A percentile compares a stretch with the other conserved stretches of the same genome.
Evolutionary conservation across 2,797 vertebrate genomes (phyloP).

Genomic region (Sebastes goodei): DNA sequence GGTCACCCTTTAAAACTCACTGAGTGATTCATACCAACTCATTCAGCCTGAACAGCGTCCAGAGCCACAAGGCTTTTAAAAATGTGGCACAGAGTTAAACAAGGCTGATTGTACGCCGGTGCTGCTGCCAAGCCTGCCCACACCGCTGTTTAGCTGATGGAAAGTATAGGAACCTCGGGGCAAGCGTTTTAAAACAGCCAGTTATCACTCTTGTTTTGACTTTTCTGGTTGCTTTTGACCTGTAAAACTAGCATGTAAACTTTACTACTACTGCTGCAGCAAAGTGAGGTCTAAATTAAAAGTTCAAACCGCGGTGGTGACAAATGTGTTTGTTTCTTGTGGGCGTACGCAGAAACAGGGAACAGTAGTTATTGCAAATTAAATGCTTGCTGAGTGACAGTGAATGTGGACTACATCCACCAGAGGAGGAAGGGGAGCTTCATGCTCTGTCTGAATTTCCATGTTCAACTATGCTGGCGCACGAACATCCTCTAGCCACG

Average conservation of each 20-base stretch:
- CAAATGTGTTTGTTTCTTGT: background rate
- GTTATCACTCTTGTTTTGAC: constrained; percentile 34
- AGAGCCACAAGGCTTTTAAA: constrained; percentile 62
- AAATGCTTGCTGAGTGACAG: background rate
- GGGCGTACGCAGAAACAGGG: background rate
- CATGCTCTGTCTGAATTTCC: constrained; percentile 45
- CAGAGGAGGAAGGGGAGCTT: constrained; percentile 29
- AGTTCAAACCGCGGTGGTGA: background rate
- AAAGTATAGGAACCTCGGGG: constrained; percentile 19
- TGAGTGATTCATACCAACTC: constrained; percentile 64
- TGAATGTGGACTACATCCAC: background rate
- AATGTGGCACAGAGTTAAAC: constrained; percentile 62
- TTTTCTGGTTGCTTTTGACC: constrained; percentile 20
- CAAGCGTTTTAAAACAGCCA: constrained; percentile 20
- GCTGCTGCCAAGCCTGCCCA: constrained; percentile 49
- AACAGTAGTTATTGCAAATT: background rate
- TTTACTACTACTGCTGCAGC: constrained; percentile 10
- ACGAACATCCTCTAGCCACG: constrained; percentile 25
- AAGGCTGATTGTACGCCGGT: constrained; percentile 38
- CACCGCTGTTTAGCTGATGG: constrained; percentile 37
- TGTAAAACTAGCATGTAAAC: constrained; percentile 18
- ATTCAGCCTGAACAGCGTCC: constrained; percentile 53
- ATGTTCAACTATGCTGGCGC: constrained; percentile 49
- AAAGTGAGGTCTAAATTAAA: background rate
- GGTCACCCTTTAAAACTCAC: constrained; percentile 45